Evolutionary conservation across 2,888 invertebrate genomes (phyloP).

Genomic region (Dromius quadrimaculatus): DNA sequence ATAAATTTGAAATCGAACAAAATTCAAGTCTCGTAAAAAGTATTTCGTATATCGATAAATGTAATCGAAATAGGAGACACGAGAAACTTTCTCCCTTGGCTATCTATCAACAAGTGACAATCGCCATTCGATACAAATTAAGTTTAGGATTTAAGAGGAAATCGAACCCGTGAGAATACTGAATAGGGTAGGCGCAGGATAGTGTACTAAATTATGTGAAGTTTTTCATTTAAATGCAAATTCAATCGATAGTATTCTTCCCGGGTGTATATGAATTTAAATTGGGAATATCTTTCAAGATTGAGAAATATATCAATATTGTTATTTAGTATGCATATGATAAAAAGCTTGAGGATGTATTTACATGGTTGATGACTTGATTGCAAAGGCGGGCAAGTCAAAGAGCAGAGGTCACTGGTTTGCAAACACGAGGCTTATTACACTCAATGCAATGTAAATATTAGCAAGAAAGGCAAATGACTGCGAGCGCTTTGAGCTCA

Average conservation of each 20-base stretch:
- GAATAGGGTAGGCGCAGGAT: no score
- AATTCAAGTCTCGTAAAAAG: slow-evolving; percentile 36
- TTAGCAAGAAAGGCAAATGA: background rate
- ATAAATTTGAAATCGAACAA: slow-evolving; percentile 24
- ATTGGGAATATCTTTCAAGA: no score
- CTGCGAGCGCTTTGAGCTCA: background rate
- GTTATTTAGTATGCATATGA: no score
- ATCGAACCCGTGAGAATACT: no score
- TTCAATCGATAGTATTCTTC: slow-evolving; percentile 28
- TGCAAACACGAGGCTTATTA: background rate
- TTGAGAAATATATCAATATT: no score
- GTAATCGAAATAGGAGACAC: slow-evolving; percentile 30
- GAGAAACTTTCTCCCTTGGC: background rate
- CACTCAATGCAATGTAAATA: background rate
- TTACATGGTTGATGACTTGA: background rate
- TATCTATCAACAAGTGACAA: slow-evolving; percentile 11
- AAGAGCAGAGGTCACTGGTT: background rate
- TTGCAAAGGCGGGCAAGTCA: background rate
- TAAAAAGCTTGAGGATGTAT: no score
- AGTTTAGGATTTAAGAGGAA: background rate
- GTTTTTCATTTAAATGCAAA: slow-evolving; percentile 45
- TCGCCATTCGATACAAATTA: slow-evolving; percentile 16
- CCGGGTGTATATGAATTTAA: no score
- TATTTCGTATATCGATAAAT: slow-evolving; percentile 34
- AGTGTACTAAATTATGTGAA: slow-evolving; percentile 28